Percentiles rank a stretch among this genome's conserved stretches.
Conservation (phyloP, 2,797 vertebrate species). For the Muscicapa striata region DNA sequence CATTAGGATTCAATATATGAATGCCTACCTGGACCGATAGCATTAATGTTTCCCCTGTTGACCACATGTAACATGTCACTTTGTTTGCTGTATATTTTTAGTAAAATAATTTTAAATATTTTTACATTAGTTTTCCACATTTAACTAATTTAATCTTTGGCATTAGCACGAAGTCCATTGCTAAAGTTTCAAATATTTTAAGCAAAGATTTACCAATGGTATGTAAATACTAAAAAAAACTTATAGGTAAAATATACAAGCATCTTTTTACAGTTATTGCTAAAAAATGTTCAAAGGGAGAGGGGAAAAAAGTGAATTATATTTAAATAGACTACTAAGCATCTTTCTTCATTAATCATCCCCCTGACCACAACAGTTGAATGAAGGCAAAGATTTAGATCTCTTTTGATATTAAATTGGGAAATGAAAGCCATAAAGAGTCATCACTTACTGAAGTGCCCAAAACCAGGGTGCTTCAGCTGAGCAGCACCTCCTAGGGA, state of each 20-base stretch:
- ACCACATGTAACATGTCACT: background rate
- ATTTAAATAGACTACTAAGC: background rate
- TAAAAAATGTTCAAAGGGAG: background rate
- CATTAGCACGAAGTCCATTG: background rate
- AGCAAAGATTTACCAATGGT: background rate
- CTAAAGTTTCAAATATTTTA: background rate
- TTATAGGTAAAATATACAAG: background rate
- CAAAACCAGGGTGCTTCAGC: background rate
- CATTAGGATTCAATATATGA: background rate
- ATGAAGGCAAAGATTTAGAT: background rate
- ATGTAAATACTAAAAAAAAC: background rate
- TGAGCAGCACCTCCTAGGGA: background rate
- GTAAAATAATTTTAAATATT: background rate
- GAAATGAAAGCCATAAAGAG: background rate
- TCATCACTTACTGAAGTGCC: background rate
- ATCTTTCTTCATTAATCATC: background rate
- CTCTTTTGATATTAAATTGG: background rate
- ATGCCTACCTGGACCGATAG: background rate
- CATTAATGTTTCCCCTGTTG: background rate
- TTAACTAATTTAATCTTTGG: background rate
- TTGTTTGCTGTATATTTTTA: background rate
- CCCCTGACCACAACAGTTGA: background rate
- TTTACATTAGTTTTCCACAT: background rate
- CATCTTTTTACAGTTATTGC: background rate
- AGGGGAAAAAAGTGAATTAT: rapidly evolving